A percentile compares a stretch with the other conserved stretches of the same genome.
phyloP scores from a whole-genome alignment of 2,888 invertebrate species.

The Nymphalis urticae region DNA sequence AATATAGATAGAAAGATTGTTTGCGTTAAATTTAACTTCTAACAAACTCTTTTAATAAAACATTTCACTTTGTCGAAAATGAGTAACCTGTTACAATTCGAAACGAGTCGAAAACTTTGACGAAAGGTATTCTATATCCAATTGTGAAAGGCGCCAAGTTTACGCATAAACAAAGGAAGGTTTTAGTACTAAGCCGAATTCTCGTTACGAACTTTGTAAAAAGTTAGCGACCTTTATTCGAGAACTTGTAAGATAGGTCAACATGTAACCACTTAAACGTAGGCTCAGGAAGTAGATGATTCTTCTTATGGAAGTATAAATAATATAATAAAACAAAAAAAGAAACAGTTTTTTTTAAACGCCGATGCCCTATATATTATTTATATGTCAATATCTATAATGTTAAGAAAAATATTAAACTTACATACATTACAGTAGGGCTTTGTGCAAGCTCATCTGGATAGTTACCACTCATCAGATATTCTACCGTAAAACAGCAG shows the following conservation, averaged over 20 bases:
- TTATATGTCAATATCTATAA: too few species aligned
- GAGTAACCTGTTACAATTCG: not conserved
- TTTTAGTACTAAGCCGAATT: slow-evolving; percentile 8
- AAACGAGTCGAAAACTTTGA: slow-evolving; percentile 8
- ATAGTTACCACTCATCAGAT: too few species aligned
- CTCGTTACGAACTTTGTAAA: slow-evolving; percentile 8
- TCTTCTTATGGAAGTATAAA: not conserved
- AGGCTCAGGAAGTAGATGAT: not conserved
- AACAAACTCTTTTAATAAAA: slow-evolving; percentile 10
- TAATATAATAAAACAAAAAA: slow-evolving; percentile 4
- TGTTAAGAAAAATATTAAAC: too few species aligned
- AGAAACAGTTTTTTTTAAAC: not conserved
- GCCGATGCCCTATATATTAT: too few species aligned
- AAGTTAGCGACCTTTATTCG: slow-evolving; percentile 9
- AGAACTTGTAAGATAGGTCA: slow-evolving; percentile 12
- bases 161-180: slow-evolving; percentile 16
- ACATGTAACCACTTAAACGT: slow-evolving; percentile 18
- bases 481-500: too few species aligned
- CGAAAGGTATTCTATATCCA: slow-evolving; percentile 17
- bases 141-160: slow-evolving; percentile 12
- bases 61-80: not conserved
- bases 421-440: too few species aligned
- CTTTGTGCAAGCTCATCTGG: too few species aligned
- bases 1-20: not conserved
- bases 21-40: not conserved